These are phyloP conservation scores for Bombylius discolor DNA, from an alignment of 2,888 invertebrate genomes.

Conservation along the genomic window DNA sequence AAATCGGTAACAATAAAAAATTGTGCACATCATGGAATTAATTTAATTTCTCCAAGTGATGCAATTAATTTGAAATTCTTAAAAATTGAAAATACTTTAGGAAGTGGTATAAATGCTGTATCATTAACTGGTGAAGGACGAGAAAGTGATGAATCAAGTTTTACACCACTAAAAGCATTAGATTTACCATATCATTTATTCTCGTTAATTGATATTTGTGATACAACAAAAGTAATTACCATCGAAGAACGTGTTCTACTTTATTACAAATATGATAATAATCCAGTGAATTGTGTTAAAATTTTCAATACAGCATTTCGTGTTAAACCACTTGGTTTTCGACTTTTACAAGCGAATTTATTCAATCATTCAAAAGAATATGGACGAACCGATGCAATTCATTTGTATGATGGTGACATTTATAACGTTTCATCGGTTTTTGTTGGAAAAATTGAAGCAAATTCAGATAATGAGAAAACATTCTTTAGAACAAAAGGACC, in stretches of 20 bases:
- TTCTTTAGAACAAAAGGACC: constrained; percentile 63
- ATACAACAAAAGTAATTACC: constrained; percentile 79
- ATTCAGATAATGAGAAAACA: constrained; percentile 56
- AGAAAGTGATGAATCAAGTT: constrained; percentile 77
- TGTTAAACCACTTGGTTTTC: constrained; percentile 78
- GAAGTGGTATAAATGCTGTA: constrained; percentile 79
- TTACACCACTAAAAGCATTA: constrained; percentile 66
- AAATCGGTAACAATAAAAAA: constrained; percentile 69
- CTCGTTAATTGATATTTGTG: constrained; percentile 92
- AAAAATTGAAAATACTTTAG: constrained; percentile 65
- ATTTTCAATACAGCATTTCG: constrained; percentile 79
- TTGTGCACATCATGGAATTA: constrained; percentile 84
- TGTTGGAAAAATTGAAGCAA: constrained; percentile 59
- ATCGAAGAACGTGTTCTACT: constrained; percentile 82
- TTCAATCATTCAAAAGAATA: constrained; percentile 74
- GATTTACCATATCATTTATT: constrained; percentile 83
- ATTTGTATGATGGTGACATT: constrained; percentile 84
- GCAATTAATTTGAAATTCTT: constrained; percentile 65
- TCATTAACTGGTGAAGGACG: constrained; percentile 87
- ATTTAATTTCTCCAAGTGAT: constrained; percentile 77
- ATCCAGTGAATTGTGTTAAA: constrained; percentile 94
- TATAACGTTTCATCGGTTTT: constrained; percentile 67
- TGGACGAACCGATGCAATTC: constrained; percentile 70
- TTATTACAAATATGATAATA: constrained; percentile 94
- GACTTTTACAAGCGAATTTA: constrained; percentile 82